Conservation (phyloP, 2,888 invertebrate genomes). For the Polydrusus tereticollis region DNA sequence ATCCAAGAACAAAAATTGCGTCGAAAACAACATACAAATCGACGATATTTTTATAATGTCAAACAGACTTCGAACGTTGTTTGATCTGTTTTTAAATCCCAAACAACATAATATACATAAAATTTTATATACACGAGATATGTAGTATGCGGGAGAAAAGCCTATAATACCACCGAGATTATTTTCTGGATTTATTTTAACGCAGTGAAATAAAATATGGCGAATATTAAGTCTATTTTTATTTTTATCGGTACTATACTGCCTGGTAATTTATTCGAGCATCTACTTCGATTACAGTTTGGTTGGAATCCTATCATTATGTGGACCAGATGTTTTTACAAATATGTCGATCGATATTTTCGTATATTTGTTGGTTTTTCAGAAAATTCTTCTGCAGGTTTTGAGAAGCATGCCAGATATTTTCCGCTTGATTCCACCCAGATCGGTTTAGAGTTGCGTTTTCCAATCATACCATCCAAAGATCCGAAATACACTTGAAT, state of each 20-base stretch:
- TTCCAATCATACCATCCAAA: too few species aligned
- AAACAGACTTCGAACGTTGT: conserved; percentile 4
- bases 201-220: background rate
- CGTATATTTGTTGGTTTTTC: too few species aligned
- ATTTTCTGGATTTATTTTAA: background rate
- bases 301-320: background rate
- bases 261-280: background rate
- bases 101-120: background rate
- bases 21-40: background rate
- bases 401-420: too few species aligned
- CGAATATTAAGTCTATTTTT: background rate
- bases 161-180: background rate
- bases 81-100: background rate
- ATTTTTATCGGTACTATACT: background rate
- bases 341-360: too few species aligned
- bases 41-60: background rate
- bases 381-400: too few species aligned
- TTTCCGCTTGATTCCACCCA: too few species aligned
- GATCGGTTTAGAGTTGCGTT: too few species aligned
- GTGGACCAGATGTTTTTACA: background rate
- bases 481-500: too few species aligned
- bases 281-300: background rate
- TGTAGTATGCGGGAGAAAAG: background rate
- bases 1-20: background rate
- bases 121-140: background rate